phyloP scores from a whole-genome alignment of 2,113 vertebrate genomes.

The Microtus pennsylvanicus region DNA sequence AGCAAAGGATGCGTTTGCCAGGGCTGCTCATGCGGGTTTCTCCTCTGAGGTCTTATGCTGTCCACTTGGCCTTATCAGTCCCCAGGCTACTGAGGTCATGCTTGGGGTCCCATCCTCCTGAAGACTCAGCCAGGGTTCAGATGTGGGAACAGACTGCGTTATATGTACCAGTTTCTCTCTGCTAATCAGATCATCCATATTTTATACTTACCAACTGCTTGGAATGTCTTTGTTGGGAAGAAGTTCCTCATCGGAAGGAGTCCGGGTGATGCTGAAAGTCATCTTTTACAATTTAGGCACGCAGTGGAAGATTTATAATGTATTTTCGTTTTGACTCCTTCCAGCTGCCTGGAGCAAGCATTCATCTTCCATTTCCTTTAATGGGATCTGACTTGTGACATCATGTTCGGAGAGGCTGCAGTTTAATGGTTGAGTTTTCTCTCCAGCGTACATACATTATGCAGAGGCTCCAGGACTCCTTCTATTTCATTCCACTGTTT shows the following conservation, averaged over 20 bases:
- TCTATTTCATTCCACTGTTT: constrained; percentile 1
- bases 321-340: constrained; percentile 77
- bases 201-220: constrained; percentile 56
- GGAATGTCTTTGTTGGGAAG: constrained; percentile 70
- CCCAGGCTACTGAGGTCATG: not conserved
- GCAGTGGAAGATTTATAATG: constrained; percentile 73
- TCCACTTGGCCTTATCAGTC: not conserved
- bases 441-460: constrained; percentile 3
- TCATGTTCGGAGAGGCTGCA: constrained; percentile 72
- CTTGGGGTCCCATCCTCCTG: no score
- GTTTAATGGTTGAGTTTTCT: constrained; percentile 67
- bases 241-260: constrained; percentile 58
- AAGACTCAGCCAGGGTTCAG: not conserved
- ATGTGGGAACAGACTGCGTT: no score
- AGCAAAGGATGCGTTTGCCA: no score
- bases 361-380: constrained; percentile 81
- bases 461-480: constrained; percentile 41
- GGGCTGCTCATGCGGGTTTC: not conserved
- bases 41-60: no score
- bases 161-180: not conserved
- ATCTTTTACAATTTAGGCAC: constrained; percentile 79
- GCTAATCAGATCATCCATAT: not conserved
- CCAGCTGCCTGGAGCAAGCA: constrained; percentile 74
- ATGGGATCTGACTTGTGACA: constrained; percentile 80
- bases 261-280: constrained; percentile 35